Percentiles rank a stretch among this genome's conserved stretches.
Conservation (phyloP, 1,140 invertebrate species). For the Leptonema lineaticorne region DNA sequence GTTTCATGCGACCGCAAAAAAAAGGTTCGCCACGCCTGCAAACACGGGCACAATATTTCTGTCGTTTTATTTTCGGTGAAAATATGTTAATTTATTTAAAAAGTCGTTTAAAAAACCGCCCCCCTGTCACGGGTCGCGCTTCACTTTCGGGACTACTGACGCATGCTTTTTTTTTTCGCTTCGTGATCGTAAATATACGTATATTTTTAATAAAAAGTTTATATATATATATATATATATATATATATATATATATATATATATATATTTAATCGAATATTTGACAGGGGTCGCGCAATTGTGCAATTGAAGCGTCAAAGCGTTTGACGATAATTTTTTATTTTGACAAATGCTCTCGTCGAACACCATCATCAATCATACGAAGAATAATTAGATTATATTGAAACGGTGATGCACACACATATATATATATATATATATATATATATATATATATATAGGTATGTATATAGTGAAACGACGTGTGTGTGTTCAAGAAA, state of each 20-base stretch:
- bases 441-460: background rate
- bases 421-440: background rate
- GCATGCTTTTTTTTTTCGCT: no score
- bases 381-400: slow-evolving; percentile 9
- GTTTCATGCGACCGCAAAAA: no score
- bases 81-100: slow-evolving; percentile 23
- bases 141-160: slow-evolving; percentile 11
- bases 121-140: slow-evolving; percentile 11
- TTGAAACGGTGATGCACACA: slow-evolving; percentile 9
- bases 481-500: no score
- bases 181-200: no score
- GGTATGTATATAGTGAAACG: no score
- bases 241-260: no score
- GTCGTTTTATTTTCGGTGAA: background rate
- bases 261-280: no score
- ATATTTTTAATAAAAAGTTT: no score
- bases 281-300: background rate
- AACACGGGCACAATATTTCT: background rate
- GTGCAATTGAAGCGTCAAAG: slow-evolving; percentile 10
- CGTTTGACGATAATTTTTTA: background rate
- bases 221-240: no score
- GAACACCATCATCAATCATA: background rate
- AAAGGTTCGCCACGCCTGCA: slow-evolving; percentile 12
- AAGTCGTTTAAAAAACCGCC: slow-evolving; percentile 8
- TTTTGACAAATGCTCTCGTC: slow-evolving; percentile 13